Percentiles rank a stretch among this genome's conserved stretches.
These are phyloP conservation scores for Vespertilio murinus DNA, from an alignment of 2,797 vertebrate species.

Conservation along the genomic window DNA sequence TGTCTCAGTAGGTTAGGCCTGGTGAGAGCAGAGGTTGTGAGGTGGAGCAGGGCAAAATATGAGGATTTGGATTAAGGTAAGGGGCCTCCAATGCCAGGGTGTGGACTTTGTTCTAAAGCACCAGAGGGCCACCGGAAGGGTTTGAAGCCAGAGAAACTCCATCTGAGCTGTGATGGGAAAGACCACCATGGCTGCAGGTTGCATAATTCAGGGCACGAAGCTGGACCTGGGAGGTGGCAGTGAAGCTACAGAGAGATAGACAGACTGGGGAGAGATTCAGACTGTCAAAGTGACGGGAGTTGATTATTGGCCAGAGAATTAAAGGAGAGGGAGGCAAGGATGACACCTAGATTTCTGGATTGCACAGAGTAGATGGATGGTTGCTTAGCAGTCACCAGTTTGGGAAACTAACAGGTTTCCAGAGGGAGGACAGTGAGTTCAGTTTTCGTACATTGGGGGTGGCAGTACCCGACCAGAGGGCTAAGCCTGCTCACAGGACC, in stretches of 20 bases:
- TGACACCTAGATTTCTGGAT: background rate
- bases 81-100: background rate
- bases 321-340: background rate
- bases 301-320: background rate
- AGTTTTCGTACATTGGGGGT: background rate
- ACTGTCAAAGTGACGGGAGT: background rate
- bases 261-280: background rate
- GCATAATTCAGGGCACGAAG: background rate
- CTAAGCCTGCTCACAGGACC: background rate
- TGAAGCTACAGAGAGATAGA: background rate
- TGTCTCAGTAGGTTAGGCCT: background rate
- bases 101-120: background rate
- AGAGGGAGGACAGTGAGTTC: background rate
- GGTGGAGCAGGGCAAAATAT: no score
- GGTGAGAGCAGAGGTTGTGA: background rate
- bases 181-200: background rate
- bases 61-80: background rate
- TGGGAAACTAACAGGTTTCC: background rate
- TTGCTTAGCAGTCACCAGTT: background rate
- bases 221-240: background rate
- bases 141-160: background rate
- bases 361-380: background rate
- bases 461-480: background rate
- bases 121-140: background rate
- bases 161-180: background rate